phyloP scores from a whole-genome alignment of 2,113 vertebrate species.

The Lasiurus cinereus region DNA sequence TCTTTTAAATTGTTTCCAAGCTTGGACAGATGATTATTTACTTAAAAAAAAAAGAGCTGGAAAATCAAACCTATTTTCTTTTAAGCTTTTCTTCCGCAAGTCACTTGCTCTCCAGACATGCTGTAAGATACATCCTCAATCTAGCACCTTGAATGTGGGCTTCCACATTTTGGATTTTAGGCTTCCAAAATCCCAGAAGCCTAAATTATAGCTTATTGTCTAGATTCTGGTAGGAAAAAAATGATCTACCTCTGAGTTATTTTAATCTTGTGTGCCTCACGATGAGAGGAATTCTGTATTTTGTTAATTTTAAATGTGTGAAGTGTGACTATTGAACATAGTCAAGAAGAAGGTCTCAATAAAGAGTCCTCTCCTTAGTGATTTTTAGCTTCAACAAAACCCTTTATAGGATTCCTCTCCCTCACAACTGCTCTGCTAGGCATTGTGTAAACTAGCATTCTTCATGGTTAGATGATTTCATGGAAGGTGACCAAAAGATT shows the following conservation, averaged over 20 bases:
- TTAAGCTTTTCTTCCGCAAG: neutral
- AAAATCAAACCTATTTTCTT: slow-evolving; percentile 39
- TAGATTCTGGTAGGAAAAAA: neutral
- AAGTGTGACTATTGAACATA: slow-evolving; percentile 49
- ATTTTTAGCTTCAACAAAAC: slow-evolving; percentile 44
- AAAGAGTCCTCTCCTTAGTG: slow-evolving; percentile 26
- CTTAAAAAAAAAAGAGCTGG: neutral
- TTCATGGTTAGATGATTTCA: slow-evolving; percentile 7
- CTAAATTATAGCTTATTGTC: neutral
- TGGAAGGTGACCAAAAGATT: slow-evolving; percentile 60
- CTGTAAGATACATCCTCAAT: neutral
- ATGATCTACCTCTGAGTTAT: neutral
- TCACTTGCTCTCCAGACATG: neutral
- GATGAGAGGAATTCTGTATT: neutral
- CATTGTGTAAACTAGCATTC: slow-evolving; percentile 33
- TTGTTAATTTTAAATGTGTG: slow-evolving; percentile 60
- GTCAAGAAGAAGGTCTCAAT: neutral
- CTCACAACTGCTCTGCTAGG: neutral
- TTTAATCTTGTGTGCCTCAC: neutral
- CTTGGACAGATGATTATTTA: slow-evolving; percentile 20
- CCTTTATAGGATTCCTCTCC: neutral
- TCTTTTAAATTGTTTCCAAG: slow-evolving; percentile 55
- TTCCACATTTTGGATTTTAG: no score
- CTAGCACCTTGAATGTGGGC: neutral
- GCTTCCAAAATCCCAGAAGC: neutral